Conservation (phyloP, 2,888 invertebrate genomes). For the Girardia tigrina region DNA sequence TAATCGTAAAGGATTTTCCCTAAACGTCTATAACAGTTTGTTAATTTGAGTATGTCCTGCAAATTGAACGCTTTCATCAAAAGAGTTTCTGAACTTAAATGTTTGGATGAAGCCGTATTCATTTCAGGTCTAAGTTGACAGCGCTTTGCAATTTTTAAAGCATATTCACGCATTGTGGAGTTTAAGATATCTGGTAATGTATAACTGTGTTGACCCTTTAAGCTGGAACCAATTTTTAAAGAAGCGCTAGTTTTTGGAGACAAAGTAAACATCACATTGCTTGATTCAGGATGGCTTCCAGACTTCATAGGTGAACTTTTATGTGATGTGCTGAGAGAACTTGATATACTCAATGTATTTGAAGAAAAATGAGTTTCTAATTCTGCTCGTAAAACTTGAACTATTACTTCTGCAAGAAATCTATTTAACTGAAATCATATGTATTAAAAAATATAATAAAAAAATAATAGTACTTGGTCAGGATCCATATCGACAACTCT, state of each 20-base stretch:
- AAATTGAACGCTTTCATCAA: neutral
- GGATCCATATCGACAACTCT: neutral
- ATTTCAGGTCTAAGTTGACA: neutral
- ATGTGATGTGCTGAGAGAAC: neutral
- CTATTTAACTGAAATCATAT: neutral
- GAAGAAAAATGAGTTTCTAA: neutral
- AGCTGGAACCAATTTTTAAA: neutral
- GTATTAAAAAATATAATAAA: neutral
- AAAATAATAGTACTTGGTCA: neutral
- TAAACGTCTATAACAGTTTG: neutral
- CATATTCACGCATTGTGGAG: neutral
- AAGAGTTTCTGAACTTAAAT: neutral
- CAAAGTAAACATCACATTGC: neutral
- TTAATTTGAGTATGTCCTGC: neutral
- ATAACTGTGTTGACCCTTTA: neutral
- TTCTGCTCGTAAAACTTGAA: neutral
- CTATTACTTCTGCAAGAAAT: neutral
- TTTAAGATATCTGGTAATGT: neutral
- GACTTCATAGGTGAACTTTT: neutral
- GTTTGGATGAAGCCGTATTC: neutral
- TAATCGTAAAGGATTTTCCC: neutral
- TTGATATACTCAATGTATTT: neutral
- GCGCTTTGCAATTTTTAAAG: neutral
- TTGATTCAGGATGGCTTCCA: no score
- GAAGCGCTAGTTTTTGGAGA: neutral